Conservation (phyloP, 2,113 vertebrate species). For the Tragelaphus buxtoni region DNA sequence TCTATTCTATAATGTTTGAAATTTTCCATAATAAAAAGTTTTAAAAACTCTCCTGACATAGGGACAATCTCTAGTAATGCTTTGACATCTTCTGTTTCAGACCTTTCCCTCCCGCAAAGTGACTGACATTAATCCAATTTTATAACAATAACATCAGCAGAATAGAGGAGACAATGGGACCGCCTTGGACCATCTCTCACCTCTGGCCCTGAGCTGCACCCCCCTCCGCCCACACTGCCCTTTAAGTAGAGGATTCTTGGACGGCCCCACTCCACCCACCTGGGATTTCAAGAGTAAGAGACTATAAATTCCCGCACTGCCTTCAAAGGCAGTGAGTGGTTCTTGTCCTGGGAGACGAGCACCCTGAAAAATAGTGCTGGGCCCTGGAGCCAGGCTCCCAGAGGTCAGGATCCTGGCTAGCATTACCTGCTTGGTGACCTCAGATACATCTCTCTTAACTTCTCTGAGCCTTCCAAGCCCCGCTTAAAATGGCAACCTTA, state of each 20-base stretch:
- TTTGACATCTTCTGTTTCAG: background rate
- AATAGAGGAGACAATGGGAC: background rate
- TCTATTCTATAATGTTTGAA: background rate
- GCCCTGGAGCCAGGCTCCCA: background rate
- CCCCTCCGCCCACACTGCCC: background rate
- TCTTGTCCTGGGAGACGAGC: background rate
- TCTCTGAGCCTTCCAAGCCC: background rate
- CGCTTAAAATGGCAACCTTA: background rate
- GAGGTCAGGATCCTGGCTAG: background rate
- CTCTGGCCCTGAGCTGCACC: background rate
- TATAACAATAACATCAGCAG: background rate
- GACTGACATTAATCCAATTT: background rate
- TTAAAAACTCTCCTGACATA: background rate
- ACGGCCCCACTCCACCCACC: background rate
- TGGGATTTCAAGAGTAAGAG: background rate
- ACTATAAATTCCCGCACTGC: background rate
- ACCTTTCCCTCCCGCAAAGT: background rate
- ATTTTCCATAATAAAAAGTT: background rate
- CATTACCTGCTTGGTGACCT: background rate
- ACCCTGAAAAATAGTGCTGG: background rate
- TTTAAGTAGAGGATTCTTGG: background rate
- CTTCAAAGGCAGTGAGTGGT: background rate
- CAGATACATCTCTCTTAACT: background rate
- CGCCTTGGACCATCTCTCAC: background rate
- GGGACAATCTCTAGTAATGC: background rate